These are phyloP conservation scores for Oreochromis aureus DNA, from an alignment of 2,113 vertebrate species.

Conservation along the genomic window DNA sequence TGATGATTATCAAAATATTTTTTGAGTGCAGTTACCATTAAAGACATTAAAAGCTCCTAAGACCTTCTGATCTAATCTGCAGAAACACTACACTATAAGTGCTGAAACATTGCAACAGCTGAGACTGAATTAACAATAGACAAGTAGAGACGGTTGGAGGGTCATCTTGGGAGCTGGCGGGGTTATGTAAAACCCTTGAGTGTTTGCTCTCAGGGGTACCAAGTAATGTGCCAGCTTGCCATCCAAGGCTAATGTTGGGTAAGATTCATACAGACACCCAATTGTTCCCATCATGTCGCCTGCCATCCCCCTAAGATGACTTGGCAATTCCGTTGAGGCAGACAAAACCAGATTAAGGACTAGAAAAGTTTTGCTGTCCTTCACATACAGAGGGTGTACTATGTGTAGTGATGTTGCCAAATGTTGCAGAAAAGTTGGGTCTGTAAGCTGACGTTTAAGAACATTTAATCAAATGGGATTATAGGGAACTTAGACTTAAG, in stretches of 20 bases:
- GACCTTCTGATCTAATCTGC: background rate
- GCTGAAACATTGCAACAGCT: background rate
- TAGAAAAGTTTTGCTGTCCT: background rate
- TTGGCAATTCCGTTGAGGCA: background rate
- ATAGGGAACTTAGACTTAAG: background rate
- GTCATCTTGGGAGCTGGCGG: background rate
- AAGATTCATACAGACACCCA: conserved; percentile 46
- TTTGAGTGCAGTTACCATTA: background rate
- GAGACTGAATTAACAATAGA: background rate
- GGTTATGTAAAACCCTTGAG: conserved; percentile 24
- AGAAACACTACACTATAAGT: background rate
- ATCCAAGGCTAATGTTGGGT: conserved; percentile 6
- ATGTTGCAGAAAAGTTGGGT: background rate
- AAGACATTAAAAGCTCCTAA: background rate
- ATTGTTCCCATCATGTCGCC: conserved; percentile 44
- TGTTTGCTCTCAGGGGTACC: conserved; percentile 3
- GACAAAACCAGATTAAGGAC: background rate
- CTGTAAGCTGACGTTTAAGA: background rate
- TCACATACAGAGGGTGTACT: background rate
- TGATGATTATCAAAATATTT: background rate
- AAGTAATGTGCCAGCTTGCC: conserved; percentile 6
- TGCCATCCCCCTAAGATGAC: conserved; percentile 1
- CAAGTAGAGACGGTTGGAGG: conserved; percentile 1
- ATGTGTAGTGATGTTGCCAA: background rate
- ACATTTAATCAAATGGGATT: background rate